Base-by-base conservation (phyloP, 1,140 invertebrate genomes). In the Samia ricini region DNA sequence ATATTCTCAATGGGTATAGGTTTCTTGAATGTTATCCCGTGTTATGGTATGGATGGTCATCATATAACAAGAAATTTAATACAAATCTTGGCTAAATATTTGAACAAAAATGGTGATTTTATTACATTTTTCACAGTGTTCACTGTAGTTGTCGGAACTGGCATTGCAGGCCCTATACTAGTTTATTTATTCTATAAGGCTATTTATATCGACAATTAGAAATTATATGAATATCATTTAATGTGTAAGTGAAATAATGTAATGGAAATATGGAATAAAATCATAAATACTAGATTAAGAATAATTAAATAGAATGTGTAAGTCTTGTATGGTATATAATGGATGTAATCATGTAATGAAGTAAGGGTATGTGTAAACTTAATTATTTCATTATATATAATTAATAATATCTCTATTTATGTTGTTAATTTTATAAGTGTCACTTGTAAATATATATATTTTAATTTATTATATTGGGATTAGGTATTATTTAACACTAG, bases 1-100 rank as follows among this genome's bases (percentile, higher is more conserved):
- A 95, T 98, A 60, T 96, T 99, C 79, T 99, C 98, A 24, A 94
- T 96, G 72, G 98, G 97, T 4, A 91, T 99, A 70, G 97, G 95
- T 15, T 91, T 99, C 65, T 90, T 99, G 20, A 99, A 99, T 92
- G 93, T 98, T 5, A 93, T 99, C 24, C 98, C 98, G 3, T 98
- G 97, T 88, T 97, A 97, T 82, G 96, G 94, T 68, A 94, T 99
- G 67, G 98, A 99, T 92, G 98, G 98, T 2, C 94, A 98, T 78
- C 94, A 96, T 83, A 98, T 98, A 65, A 74, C 83, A 23, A 78
- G 80, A 50, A 88, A 78, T 69, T 66, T 90, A 60, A 93, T 94
- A 63, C 83, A 86, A 69, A 67, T 81, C 33, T 60, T 88, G 61
- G 87, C 87, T 10, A 83, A 79, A 63, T 79, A 74, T 61, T 76